Base-by-base conservation (phyloP, 2,113 vertebrate species). In the Nyctereutes procyonoides region DNA sequence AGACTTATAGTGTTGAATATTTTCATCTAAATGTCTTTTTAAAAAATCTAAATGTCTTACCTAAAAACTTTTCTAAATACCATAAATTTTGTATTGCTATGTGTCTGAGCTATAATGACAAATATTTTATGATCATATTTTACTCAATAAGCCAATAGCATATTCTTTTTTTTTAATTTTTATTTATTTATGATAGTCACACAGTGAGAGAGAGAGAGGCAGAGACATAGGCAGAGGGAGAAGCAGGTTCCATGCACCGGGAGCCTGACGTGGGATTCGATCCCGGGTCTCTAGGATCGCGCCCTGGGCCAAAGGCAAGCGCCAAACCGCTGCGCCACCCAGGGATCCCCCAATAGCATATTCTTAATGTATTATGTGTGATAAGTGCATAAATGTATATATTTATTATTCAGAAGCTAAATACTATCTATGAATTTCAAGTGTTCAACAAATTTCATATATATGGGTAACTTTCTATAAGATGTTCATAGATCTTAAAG, bases 341-440 rank as follows among this genome's bases (percentile, higher is more conserved):
- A n/a, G n/a, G n/a, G n/a, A n/a, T n/a, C n/a, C n/a, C n/a, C 8
- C 35, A 93, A 20, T 84, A 85, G 76, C 32, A 63, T 76, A 95
- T 48, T 92, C 2, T 51, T 89, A 86, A 56, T 67, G 2, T 62
- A 60, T 84, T 93, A 91, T 85, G 55, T 53, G 30, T 63, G 48
- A 28, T 79, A 56, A 35, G n/a, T 84, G 32, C 67, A 96, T 85
- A 90, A 53, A 86, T 92, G 0, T 76, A 53, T 69, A 19, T 58
- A 65, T 71, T 82, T 92, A 24, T 73, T 80, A 80, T 77, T 95
- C 73, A 90, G 48, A 89, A 87, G 43, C 14, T 60, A 93, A 90
- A 67, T 56, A 56, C 77, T 88, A 73, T 69, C 84, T 88, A 51
- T 92, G 32, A 95, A 90, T 83, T 93, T 94, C 48, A 90, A 87